Conservation (phyloP, 2,797 vertebrate genomes). For the Acipenser transmontanus region DNA sequence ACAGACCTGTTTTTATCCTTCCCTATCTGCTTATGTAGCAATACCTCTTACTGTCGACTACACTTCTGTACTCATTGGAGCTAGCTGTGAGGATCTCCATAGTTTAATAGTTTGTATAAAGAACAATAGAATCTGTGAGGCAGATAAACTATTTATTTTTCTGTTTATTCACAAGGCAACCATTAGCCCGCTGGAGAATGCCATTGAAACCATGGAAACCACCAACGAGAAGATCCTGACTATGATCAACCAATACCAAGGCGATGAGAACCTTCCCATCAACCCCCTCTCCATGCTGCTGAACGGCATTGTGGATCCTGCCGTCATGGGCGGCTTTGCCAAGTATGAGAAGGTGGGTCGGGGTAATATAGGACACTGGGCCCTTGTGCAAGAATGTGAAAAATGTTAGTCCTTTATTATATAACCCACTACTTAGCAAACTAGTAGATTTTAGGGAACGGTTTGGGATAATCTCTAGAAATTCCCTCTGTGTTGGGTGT, state of each 20-base stretch:
- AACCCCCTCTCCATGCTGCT: conserved; percentile 96
- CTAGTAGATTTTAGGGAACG: not conserved
- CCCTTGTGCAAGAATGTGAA: conserved; percentile 5
- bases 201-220: conserved; percentile 92
- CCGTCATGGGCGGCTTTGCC: conserved; percentile 96
- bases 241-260: conserved; percentile 94
- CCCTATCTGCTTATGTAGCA: too few relatives aligned
- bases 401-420: not conserved
- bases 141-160: not conserved
- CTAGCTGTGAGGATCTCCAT: too few relatives aligned
- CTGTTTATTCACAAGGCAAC: conserved; percentile 55
- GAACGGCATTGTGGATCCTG: conserved; percentile 95
- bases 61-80: too few relatives aligned
- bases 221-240: conserved; percentile 94
- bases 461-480: not conserved
- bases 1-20: too few relatives aligned
- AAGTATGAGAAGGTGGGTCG: conserved; percentile 89
- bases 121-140: too few relatives aligned
- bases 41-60: too few relatives aligned
- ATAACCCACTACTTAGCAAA: not conserved
- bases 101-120: too few relatives aligned
- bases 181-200: conserved; percentile 92
- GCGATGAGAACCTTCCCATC: conserved; percentile 82
- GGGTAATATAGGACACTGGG: too few relatives aligned
- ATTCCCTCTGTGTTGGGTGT: too few relatives aligned